Percentiles rank a stretch among this genome's conserved stretches.
These are phyloP conservation scores for Drosophila persimilis DNA, from an alignment of 1,140 invertebrate genomes.

Conservation along the genomic window DNA sequence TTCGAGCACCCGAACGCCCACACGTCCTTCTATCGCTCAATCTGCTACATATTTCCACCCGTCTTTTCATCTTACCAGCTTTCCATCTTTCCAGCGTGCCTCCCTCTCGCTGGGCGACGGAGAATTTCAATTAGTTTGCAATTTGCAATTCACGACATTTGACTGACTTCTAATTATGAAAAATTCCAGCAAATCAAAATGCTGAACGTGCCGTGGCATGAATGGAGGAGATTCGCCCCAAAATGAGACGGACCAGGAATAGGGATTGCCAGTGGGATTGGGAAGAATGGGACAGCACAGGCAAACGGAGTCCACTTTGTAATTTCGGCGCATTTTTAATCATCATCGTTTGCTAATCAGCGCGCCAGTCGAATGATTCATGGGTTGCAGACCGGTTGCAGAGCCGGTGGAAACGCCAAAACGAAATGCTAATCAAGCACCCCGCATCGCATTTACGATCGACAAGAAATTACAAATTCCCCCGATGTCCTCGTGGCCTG, in stretches of 20 bases:
- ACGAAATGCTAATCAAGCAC: conserved; percentile 55
- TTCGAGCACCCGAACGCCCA: background rate
- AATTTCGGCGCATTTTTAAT: conserved; percentile 56
- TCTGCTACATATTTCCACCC: no score
- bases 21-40: background rate
- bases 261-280: background rate
- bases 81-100: background rate
- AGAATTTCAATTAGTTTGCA: conserved; percentile 68
- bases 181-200: conserved; percentile 63
- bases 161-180: conserved; percentile 67
- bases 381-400: background rate
- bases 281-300: no score
- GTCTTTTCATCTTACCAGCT: no score
- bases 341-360: conserved; percentile 68
- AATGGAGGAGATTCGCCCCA: background rate
- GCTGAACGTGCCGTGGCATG: conserved; percentile 24
- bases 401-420: conserved; percentile 5
- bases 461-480: conserved; percentile 31
- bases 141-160: conserved; percentile 68
- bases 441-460: conserved; percentile 7
- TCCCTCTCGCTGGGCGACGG: background rate
- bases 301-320: conserved; percentile 12
- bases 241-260: no score
- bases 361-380: background rate
- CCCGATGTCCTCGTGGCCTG: conserved; percentile 8